These are phyloP conservation scores for Trichonephila inaurata DNA, from an alignment of 1,140 invertebrate genomes.

Conservation along the genomic window DNA sequence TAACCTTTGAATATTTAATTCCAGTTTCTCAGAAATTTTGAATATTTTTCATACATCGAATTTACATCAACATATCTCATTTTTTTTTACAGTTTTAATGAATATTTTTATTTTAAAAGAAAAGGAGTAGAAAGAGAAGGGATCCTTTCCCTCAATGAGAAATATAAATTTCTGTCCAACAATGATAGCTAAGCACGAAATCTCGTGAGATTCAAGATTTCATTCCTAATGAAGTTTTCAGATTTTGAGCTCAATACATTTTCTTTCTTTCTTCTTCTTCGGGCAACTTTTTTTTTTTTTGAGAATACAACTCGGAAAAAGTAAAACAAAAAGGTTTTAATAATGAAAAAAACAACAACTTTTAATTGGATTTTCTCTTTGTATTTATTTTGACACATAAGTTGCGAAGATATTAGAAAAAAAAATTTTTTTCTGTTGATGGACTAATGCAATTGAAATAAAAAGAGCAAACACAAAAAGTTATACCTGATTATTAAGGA, in stretches of 20 bases:
- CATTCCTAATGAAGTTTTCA: slow-evolving; percentile 48
- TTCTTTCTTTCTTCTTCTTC: not conserved
- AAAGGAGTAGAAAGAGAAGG: not conserved
- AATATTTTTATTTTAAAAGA: not conserved
- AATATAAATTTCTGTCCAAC: not conserved
- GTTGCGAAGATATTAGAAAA: not conserved
- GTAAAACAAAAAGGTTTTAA: not conserved
- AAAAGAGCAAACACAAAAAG: not conserved
- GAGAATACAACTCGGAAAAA: not conserved
- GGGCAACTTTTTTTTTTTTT: no score
- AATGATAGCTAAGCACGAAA: slow-evolving; percentile 16
- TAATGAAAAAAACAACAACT: not conserved
- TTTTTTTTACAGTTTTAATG: no score
- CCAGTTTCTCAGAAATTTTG: no score
- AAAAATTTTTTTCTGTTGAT: not conserved
- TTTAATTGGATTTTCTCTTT: slow-evolving; percentile 53
- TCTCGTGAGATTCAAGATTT: slow-evolving; percentile 48
- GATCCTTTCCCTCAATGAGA: not conserved
- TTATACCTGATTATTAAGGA: no score
- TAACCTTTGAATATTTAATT: no score
- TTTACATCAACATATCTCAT: no score
- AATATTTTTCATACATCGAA: no score
- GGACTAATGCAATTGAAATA: not conserved
- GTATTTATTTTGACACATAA: slow-evolving; percentile 54
- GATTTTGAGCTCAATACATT: slow-evolving; percentile 13